Evolutionary conservation across 2,888 invertebrate species (phyloP), one percentile per base, ranked within the genome.

Genomic region (Drosophila macrothrix): DNA sequence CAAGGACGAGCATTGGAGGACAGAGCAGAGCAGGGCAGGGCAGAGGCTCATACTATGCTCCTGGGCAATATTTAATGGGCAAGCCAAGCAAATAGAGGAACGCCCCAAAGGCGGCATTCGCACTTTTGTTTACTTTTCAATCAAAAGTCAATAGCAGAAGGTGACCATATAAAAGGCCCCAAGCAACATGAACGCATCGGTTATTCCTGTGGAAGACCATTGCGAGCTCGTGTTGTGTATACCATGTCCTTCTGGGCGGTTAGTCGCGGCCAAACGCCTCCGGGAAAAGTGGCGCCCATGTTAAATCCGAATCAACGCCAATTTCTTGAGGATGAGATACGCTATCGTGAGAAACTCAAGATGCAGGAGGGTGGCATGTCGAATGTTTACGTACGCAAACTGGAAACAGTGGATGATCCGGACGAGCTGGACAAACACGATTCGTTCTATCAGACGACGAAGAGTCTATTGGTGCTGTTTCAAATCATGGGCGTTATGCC

Each of bases 401-500:
- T 94, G 76, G 94, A 95, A 5, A 79, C 76, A 0, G 71, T 88
- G 0, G 92, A 93, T 39, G 95, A 95, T 91, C 94, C 94, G 0
- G 94, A 94, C 1, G 92, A 96, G 0, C 91, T 96, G 78, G 96
- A 96, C 74, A 93, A 95, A 69, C 95, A 96, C 68, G 96, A 96
- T 89, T 95, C 95, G 66, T 96, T 96, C 87, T 96, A 96, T 86
- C 93, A 95, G 22, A 96, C 95, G 0, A 96, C 96, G 0, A 96
- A 96, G 91, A 96, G 96, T 83, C 92, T 96, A 52, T 91, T 96
- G 75, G 95, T 96, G 0, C 93, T 96, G 6, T 96, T 96, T 84
- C 96, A 96, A 92, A 95, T 96, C 50, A 96, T 96, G 96, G 96
- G 96, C 4, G 94, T 96, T 0, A 96, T 96, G 96, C 96, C 96